Percentiles rank a stretch among this genome's conserved stretches.
These are phyloP conservation scores for Drosophila multiciliata DNA, from an alignment of 2,888 invertebrate species.

Conservation along the genomic window DNA sequence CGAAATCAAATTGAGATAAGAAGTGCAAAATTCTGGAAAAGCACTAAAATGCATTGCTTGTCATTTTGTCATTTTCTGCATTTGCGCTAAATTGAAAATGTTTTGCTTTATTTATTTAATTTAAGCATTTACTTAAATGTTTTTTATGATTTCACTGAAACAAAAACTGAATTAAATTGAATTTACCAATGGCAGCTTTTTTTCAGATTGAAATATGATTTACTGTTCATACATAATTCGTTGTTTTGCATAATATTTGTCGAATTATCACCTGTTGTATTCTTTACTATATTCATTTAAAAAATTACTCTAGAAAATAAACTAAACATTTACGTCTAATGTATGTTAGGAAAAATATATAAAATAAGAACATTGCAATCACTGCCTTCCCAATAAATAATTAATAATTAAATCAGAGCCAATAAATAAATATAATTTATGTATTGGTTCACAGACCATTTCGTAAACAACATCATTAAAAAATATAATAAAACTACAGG, in stretches of 20 bases:
- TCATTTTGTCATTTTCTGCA: constrained; percentile 59
- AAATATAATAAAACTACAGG: background rate
- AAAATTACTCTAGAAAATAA: background rate
- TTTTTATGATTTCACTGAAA: background rate
- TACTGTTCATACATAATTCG: background rate
- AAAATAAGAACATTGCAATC: background rate
- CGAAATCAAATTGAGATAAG: constrained; percentile 60
- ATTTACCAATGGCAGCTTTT: background rate
- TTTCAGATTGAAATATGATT: background rate
- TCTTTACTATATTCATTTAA: background rate
- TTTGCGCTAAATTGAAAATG: constrained; percentile 66
- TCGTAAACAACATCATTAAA: background rate
- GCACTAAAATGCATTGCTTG: constrained; percentile 64
- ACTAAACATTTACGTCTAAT: background rate
- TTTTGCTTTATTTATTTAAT: constrained; percentile 58
- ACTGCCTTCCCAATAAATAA: background rate
- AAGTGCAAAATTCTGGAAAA: constrained; percentile 45
- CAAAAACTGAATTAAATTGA: background rate
- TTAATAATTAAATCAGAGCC: background rate
- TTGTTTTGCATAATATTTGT: background rate
- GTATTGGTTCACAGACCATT: background rate
- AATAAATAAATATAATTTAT: background rate
- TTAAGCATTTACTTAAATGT: constrained; percentile 11
- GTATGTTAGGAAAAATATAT: background rate
- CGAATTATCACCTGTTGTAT: background rate